phyloP scores from a whole-genome alignment of 2,888 invertebrate genomes.

The Drosophila falleni region DNA sequence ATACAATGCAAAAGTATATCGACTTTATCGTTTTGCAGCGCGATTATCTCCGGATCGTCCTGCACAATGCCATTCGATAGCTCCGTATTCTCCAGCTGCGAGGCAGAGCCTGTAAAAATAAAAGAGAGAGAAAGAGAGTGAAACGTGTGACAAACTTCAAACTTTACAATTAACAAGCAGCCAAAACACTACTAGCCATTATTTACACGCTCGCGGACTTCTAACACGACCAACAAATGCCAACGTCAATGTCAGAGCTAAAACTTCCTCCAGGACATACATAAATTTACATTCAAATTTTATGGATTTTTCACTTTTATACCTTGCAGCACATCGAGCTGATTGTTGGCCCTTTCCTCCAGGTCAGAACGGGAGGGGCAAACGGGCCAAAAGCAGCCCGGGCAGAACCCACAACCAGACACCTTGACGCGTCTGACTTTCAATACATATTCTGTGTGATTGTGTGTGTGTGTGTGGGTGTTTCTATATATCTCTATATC shows the following conservation, averaged over 20 bases:
- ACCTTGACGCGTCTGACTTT: constrained; percentile 43
- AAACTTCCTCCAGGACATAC: constrained; percentile 58
- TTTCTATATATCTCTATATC: background rate
- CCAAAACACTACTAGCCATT: constrained; percentile 55
- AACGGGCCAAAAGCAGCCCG: constrained; percentile 2
- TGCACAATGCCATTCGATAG: constrained; percentile 86
- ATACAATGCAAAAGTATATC: constrained; percentile 92
- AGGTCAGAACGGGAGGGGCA: background rate
- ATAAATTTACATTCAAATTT: constrained; percentile 81
- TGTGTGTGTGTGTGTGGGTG: background rate
- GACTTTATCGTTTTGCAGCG: constrained; percentile 92
- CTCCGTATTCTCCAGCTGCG: constrained; percentile 86
- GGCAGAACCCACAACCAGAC: constrained; percentile 31
- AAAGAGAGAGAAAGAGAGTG: background rate
- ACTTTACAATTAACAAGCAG: constrained; percentile 60
- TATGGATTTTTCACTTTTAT: constrained; percentile 58
- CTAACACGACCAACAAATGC: constrained; percentile 41
- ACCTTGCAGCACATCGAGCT: background rate
- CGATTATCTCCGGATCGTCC: constrained; percentile 91
- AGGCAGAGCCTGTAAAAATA: constrained; percentile 85
- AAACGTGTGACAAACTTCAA: constrained; percentile 37
- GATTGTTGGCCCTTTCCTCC: constrained; percentile 1
- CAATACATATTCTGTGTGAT: constrained; percentile 9
- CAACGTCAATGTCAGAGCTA: constrained; percentile 36
- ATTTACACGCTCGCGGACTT: constrained; percentile 59